Evolutionary conservation across 2,797 vertebrate genomes (phyloP), one percentile per base, ranked within the genome.

Genomic region (Chaenodraco wilsoni): DNA sequence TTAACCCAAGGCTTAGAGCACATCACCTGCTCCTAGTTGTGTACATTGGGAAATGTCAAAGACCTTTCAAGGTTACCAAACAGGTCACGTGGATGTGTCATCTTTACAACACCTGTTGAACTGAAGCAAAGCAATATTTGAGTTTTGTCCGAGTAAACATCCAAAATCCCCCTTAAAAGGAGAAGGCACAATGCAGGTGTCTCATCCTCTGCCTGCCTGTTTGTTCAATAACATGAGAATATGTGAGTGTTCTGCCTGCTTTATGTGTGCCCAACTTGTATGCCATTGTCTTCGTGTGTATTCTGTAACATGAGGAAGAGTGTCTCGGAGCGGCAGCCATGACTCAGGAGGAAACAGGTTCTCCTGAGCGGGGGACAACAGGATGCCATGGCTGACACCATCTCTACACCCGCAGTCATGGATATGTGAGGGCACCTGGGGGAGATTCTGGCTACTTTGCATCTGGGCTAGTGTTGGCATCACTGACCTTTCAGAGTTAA

Each of bases 241-340:
- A 79, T 57, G 50, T 65, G 62, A 61, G 58, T 61, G 63, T 69
- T 54, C 61, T 76, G 51, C 17, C 46, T 59, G 68, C 50, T 59
- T 66, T 44, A 74, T 82, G 59, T 58, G 68, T 71, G 66, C 71
- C 65, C 50, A 27, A 17, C 55, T 4, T 71, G 14, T 60, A 68
- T 15, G 55, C 83, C 77, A 88, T 92, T 92, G 90, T 90, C 73
- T 89, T 55, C 2, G 57, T 89, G 90, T 92, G 74, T 91, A 80
- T 87, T 91, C 84, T 88, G 92, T 93, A 92, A 94, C 31, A 81
- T 52, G 89, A 93, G 91, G 54, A 82, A 55, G 78, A 69, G 65
- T 76, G 65, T 75, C 74, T 69, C 16, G n/a, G 79, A 79, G 74
- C 78, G 67, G 59, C 76, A 79, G 75, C 58, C 56, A 15, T 6